Base-by-base conservation (phyloP, 1,140 invertebrate species). In the Drosophila asahinai region DNA sequence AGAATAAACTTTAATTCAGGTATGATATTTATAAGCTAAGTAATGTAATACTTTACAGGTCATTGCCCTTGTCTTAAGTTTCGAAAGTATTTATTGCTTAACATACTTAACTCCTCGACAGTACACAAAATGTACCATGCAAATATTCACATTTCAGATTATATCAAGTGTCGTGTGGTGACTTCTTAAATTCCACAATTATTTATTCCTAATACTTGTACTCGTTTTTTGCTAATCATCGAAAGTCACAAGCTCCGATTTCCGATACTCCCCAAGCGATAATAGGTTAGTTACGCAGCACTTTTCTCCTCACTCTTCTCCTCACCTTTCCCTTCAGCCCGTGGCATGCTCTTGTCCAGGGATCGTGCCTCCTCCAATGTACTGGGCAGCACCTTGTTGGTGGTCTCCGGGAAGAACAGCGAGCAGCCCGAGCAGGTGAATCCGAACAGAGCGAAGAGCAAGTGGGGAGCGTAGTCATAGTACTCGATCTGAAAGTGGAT, bases 351-450 rank as follows among this genome's bases (percentile, higher is more conserved):
- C 22, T 40, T 84, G 30, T 94, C 94, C 86, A 95, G 93, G 51
- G 92, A 93, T 90, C 95, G 95, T 8, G 96, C 95, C 72, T 96
- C 95, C 59, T 92, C 92, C 36, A 97, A 93, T 0, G 96, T 96
- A 74, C 96, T 96, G 30, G 95, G 95, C 30, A 97, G 92, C 54
- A 95, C 95, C 25, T 93, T 91, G 25, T 94, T 94, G 14, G 94
- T 93, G 0, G 96, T 97, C 93, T 97, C 96, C 0, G 96, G 96
- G 22, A 96, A 95, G 7, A 94, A 80, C 2, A 95, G 92, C 1
- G 95, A 92, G 2, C 96, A 80, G 3, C 94, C 42, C 5, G 95
- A 95, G 5, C 96, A 94, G 2, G 94, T 75, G 1, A 96, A 73
- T 0, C 95, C 94, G 54, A 95, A 93, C 17, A 92, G 70, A 0